Conservation (phyloP, 2,797 vertebrate species). For the Gymnothorax javanicus region DNA sequence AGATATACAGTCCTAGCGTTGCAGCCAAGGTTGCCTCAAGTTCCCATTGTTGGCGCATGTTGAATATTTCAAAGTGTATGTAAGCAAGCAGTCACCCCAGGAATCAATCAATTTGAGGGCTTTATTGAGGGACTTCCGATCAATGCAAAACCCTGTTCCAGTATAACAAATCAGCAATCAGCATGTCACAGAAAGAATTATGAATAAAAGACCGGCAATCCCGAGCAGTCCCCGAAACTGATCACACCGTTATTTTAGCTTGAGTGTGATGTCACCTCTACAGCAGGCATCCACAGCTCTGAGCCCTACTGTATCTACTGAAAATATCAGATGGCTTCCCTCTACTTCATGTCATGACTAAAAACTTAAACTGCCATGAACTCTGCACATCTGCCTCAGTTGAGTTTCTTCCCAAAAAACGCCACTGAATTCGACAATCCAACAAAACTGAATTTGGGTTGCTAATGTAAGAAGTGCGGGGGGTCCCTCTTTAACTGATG, state of each 20-base stretch:
- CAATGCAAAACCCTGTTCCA: not conserved
- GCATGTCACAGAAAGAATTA: not conserved
- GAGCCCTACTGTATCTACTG: not conserved
- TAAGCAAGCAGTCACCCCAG: not conserved
- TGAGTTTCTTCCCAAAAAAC: not conserved
- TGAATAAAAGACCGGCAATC: not conserved
- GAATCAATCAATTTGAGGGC: not conserved
- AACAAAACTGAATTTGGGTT: not conserved
- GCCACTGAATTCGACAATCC: not conserved
- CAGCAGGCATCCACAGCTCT: not conserved
- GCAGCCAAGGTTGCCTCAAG: not conserved
- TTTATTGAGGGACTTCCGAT: not conserved
- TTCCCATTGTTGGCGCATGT: not conserved
- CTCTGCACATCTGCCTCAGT: not conserved
- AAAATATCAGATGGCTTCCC: not conserved
- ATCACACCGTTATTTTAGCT: not conserved
- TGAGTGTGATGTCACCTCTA: not conserved
- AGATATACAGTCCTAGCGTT: not conserved
- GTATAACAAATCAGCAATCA: not conserved
- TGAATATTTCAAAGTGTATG: too few relatives aligned
- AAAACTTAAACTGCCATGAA: not conserved
- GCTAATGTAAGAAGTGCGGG: not conserved
- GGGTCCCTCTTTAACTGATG: not conserved
- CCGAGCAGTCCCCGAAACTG: not conserved
- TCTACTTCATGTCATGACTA: not conserved